Conservation (phyloP, 1,140 invertebrate species). For the Sogatella furcifera region DNA sequence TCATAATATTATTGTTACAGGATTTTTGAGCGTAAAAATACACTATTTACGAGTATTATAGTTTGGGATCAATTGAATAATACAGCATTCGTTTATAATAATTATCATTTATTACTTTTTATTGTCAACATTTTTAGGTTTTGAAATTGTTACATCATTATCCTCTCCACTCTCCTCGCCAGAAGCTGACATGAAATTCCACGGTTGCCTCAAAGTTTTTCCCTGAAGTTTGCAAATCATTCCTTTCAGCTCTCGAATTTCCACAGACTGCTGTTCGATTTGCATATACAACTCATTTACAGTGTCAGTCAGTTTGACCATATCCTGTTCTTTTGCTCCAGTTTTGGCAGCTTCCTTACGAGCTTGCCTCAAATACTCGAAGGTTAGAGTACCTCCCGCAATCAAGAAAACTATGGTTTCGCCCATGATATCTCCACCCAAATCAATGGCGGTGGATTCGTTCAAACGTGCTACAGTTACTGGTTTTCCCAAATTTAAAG, state of each 20-base stretch:
- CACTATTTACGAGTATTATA: too few species aligned
- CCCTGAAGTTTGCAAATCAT: too few species aligned
- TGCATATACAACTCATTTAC: slow-evolving; percentile 58
- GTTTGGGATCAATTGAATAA: too few species aligned
- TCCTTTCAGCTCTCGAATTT: slow-evolving; percentile 50
- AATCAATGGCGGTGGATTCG: slow-evolving; percentile 87
- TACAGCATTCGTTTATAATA: too few species aligned
- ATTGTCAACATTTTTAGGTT: too few species aligned
- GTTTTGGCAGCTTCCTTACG: slow-evolving; percentile 62
- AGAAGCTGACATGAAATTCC: too few species aligned
- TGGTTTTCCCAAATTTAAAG: slow-evolving; percentile 85
- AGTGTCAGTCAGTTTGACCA: slow-evolving; percentile 43
- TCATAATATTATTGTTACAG: too few species aligned
- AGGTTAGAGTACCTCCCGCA: slow-evolving; percentile 60
- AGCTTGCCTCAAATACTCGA: slow-evolving; percentile 66
- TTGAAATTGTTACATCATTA: too few species aligned
- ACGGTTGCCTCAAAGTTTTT: too few species aligned
- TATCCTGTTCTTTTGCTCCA: slow-evolving; percentile 45
- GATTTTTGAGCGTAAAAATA: too few species aligned
- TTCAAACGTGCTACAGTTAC: slow-evolving; percentile 81
- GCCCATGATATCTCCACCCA: slow-evolving; percentile 85
- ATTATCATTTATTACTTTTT: too few species aligned
- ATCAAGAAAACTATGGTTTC: slow-evolving; percentile 84
- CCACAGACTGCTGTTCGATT: slow-evolving; percentile 56
- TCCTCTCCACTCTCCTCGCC: too few species aligned